phyloP scores from a whole-genome alignment of 1,140 invertebrate genomes.

The Drosophila rhopaloa region DNA sequence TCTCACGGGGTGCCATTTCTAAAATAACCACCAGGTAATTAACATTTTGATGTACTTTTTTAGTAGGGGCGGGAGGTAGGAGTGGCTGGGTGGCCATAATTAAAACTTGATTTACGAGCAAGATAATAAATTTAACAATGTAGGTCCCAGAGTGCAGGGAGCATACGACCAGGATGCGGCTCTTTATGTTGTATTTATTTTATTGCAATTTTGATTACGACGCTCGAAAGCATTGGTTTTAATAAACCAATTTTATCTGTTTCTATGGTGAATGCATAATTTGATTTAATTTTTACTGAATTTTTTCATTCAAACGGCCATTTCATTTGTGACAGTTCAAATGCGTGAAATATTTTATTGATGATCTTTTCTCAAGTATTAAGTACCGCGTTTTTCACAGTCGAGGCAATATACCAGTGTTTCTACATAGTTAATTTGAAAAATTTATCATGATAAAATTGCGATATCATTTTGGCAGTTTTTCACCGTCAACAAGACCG shows the following conservation, averaged over 20 bases:
- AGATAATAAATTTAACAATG: conserved; percentile 67
- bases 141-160: conserved; percentile 5
- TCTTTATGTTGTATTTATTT: conserved; percentile 40
- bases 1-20: conserved; percentile 30
- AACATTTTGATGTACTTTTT: conserved; percentile 71
- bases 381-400: no score
- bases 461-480: background rate
- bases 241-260: conserved; percentile 22
- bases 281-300: no score
- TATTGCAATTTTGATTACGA: conserved; percentile 40
- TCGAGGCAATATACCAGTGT: no score
- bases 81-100: conserved; percentile 56
- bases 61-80: background rate
- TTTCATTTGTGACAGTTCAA: no score
- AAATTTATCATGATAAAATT: conserved; percentile 6
- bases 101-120: conserved; percentile 68
- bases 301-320: no score
- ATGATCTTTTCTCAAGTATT: no score
- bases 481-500: background rate
- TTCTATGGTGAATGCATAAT: no score
- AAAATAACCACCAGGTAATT: conserved; percentile 64
- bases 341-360: no score
- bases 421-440: background rate
- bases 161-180: conserved; percentile 15
- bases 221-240: conserved; percentile 40